Percentiles rank a stretch among this genome's conserved stretches.
Evolutionary conservation across 2,888 invertebrate species (phyloP).

Genomic region (Flexamia atlantica): DNA sequence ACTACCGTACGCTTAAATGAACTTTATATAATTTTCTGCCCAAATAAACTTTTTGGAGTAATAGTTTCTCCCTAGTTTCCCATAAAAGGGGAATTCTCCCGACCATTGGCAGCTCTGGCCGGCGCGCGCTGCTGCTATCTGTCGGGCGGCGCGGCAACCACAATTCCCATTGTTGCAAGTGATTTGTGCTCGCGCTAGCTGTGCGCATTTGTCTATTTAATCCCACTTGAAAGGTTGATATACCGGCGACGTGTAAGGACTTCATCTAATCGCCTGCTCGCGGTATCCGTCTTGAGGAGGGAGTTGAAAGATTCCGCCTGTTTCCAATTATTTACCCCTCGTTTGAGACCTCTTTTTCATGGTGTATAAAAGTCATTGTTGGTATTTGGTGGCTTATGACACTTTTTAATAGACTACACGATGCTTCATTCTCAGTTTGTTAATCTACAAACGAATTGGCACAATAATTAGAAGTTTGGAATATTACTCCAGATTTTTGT

Average conservation of each 20-base stretch:
- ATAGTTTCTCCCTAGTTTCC: not conserved
- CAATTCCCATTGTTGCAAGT: constrained; percentile 26
- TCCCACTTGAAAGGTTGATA: constrained; percentile 32
- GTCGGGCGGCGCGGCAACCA: not conserved
- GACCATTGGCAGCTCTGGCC: not conserved
- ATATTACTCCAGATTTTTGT: too few relatives aligned
- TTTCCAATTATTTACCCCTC: too few relatives aligned
- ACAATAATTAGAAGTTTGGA: too few relatives aligned
- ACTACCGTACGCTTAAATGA: too few relatives aligned
- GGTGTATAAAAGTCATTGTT: too few relatives aligned
- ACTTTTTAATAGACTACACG: too few relatives aligned
- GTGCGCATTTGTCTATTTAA: constrained; percentile 45
- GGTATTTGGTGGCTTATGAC: too few relatives aligned
- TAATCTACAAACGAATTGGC: too few relatives aligned
- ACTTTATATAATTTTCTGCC: too few relatives aligned
- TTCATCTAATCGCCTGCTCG: constrained; percentile 26
- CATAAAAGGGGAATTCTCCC: constrained; percentile 2
- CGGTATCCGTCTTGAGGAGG: not conserved
- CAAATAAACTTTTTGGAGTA: too few relatives aligned
- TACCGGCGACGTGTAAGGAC: constrained; percentile 28
- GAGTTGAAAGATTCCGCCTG: not conserved
- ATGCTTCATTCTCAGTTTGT: too few relatives aligned
- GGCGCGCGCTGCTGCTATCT: not conserved
- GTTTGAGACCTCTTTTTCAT: too few relatives aligned
- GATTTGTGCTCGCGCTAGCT: constrained; percentile 22